Percentiles rank a stretch among this genome's conserved stretches.
Conservation (phyloP, 1,140 invertebrate genomes). For the Odontomachus brunneus region DNA sequence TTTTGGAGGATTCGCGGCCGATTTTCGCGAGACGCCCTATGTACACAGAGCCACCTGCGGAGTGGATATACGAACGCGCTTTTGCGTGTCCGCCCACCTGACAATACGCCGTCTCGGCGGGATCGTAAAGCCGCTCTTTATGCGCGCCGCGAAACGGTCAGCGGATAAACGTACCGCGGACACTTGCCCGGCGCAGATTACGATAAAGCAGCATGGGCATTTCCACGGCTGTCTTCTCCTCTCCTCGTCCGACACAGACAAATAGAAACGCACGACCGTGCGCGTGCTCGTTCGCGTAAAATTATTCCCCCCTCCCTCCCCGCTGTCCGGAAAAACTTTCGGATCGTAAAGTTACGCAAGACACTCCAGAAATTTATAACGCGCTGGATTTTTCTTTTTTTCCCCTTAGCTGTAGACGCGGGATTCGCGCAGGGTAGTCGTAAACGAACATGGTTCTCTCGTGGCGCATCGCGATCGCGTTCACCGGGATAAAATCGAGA, state of each 20-base stretch:
- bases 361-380: conserved; percentile 1
- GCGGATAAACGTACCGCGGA: conserved; percentile 45
- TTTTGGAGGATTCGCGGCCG: neutral
- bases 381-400: neutral
- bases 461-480: too few species aligned
- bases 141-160: conserved; percentile 19
- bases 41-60: conserved; percentile 36
- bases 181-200: conserved; percentile 53
- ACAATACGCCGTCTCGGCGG: conserved; percentile 57
- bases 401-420: too few species aligned
- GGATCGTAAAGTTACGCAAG: neutral
- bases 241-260: neutral
- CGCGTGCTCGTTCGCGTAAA: conserved; percentile 7
- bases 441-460: too few species aligned
- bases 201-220: conserved; percentile 13
- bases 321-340: neutral
- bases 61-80: conserved; percentile 31
- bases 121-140: conserved; percentile 61
- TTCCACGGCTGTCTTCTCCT: neutral
- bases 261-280: neutral
- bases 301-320: neutral
- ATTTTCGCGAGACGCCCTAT: conserved; percentile 1
- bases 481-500: too few species aligned
- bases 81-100: conserved; percentile 54
- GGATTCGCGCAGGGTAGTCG: too few species aligned